These are phyloP conservation scores for Blera fallax DNA, from an alignment of 2,888 invertebrate species.

Conservation along the genomic window DNA sequence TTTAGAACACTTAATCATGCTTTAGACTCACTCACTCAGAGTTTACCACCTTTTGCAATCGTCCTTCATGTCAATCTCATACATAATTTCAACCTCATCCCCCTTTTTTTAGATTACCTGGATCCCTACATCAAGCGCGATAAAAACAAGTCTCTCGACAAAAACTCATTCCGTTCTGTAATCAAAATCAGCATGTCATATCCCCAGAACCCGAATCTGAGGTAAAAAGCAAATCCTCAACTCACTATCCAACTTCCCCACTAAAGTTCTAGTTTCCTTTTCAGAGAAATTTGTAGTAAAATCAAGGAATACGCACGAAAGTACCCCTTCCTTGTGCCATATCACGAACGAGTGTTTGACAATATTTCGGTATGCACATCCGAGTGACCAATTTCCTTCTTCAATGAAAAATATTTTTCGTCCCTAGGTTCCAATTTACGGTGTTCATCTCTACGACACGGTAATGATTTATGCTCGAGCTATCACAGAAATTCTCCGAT, in stretches of 20 bases:
- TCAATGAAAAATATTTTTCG: not conserved
- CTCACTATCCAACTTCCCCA: constrained; percentile 15
- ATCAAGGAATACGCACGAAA: constrained; percentile 87
- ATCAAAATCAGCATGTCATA: constrained; percentile 90
- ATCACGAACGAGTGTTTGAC: constrained; percentile 88
- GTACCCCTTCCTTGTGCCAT: constrained; percentile 90
- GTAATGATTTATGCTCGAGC: constrained; percentile 93
- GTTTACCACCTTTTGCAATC: not conserved
- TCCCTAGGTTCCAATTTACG: constrained; percentile 89
- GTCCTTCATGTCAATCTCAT: not conserved
- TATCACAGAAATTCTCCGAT: constrained; percentile 87
- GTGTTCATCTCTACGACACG: constrained; percentile 93
- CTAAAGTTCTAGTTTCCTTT: constrained; percentile 73
- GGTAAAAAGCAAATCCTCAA: constrained; percentile 82
- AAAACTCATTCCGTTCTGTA: constrained; percentile 90
- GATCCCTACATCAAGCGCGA: constrained; percentile 86
- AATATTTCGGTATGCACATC: constrained; percentile 84
- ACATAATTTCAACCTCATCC: too few species aligned
- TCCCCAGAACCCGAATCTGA: constrained; percentile 88
- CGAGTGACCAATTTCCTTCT: not conserved
- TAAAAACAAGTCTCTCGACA: constrained; percentile 83
- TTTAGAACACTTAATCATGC: too few species aligned
- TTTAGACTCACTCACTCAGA: too few species aligned
- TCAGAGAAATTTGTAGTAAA: constrained; percentile 86
- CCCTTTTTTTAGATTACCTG: constrained; percentile 85